phyloP scores from a whole-genome alignment of 2,888 invertebrate species.

The Xylocampa areola region DNA sequence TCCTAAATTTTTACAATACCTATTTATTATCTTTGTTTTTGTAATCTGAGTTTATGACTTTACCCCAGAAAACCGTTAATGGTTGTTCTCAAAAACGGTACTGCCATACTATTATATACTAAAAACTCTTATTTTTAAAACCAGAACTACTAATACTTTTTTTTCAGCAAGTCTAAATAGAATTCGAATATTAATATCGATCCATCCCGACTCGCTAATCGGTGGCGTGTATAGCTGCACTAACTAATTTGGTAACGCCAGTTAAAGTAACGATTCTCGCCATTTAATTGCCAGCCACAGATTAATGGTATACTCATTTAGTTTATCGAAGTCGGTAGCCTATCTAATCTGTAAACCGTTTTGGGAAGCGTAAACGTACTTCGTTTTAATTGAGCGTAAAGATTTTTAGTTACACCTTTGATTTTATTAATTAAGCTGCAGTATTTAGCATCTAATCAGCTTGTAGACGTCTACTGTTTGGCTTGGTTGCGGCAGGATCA shows the following conservation, averaged over 20 bases:
- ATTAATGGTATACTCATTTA: conserved; percentile 71
- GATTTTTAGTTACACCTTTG: conserved; percentile 29
- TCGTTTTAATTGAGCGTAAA: conserved; percentile 56
- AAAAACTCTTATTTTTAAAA: neutral
- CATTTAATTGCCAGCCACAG: conserved; percentile 77
- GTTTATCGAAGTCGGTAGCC: conserved; percentile 75
- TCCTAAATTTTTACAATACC: too few species aligned
- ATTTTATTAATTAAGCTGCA: too few species aligned
- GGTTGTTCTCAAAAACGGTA: too few species aligned
- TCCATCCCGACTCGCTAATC: conserved; percentile 35
- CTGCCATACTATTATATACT: too few species aligned
- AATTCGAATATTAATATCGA: conserved; percentile 24
- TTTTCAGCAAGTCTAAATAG: neutral
- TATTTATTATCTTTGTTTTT: too few species aligned
- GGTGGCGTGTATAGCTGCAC: conserved; percentile 51
- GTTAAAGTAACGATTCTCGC: conserved; percentile 80
- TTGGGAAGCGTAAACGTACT: conserved; percentile 62
- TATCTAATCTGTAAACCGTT: conserved; percentile 68
- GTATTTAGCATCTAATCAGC: neutral
- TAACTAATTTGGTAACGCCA: conserved; percentile 78
- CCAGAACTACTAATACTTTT: neutral
- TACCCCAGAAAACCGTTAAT: too few species aligned
- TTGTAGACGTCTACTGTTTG: neutral
- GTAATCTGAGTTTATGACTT: too few species aligned
- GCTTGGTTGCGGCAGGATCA: too few species aligned